Evolutionary conservation across 2,888 invertebrate species (phyloP).

Genomic region (Epinotia brunnichana): DNA sequence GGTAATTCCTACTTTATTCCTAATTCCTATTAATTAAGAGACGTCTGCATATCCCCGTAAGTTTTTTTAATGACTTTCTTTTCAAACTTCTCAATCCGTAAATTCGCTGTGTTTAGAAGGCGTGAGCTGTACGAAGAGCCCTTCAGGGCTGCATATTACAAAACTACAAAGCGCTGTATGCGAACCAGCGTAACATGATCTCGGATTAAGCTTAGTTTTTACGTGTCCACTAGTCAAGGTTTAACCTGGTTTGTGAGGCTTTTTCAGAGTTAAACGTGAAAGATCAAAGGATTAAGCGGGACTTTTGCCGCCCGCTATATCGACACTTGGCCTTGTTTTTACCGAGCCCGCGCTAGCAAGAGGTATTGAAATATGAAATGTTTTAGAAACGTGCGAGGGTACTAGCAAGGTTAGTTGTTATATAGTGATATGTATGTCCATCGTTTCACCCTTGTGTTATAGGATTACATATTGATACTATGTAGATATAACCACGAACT

Average conservation of each 20-base stretch:
- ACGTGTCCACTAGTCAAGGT: neutral
- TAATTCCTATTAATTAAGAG: no score
- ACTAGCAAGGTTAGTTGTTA: neutral
- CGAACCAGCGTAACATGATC: neutral
- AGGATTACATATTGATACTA: no score
- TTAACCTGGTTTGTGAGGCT: neutral
- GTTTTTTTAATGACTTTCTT: conserved; percentile 16
- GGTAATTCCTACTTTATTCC: no score
- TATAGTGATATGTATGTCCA: neutral
- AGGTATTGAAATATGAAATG: neutral
- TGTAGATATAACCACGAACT: no score
- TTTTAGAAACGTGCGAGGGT: neutral
- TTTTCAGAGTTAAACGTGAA: neutral
- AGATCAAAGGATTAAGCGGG: conserved; percentile 3
- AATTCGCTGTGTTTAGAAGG: neutral
- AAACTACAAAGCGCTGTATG: neutral
- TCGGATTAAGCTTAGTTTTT: neutral
- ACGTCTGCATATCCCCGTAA: neutral
- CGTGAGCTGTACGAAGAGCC: conserved; percentile 1
- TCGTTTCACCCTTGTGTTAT: neutral
- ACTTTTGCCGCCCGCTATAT: conserved; percentile 1
- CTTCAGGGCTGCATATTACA: neutral
- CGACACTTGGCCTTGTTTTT: conserved; percentile 18
- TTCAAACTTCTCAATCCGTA: neutral
- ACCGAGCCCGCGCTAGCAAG: neutral